phyloP scores from a whole-genome alignment of 2,888 invertebrate species.

The Zelleria hepariella region DNA sequence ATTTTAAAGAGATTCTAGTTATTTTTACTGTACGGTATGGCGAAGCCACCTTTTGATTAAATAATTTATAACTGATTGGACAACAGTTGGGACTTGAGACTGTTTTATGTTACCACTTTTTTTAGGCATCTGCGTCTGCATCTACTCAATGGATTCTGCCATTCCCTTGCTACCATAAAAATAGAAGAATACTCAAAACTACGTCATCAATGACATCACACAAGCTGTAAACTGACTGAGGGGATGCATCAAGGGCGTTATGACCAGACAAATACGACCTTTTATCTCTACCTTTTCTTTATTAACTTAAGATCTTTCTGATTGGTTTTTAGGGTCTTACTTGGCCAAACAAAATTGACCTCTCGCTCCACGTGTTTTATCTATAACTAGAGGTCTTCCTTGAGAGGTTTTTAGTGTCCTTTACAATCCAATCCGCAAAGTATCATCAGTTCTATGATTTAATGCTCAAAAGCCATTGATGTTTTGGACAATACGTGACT shows the following conservation, averaged over 20 bases:
- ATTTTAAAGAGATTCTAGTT: not conserved
- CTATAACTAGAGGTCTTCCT: too few species aligned
- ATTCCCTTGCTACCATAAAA: too few species aligned
- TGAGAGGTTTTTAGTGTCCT: too few species aligned
- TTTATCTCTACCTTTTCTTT: not conserved
- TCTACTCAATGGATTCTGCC: too few species aligned
- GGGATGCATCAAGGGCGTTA: not conserved
- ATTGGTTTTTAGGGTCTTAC: too few species aligned
- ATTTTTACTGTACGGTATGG: not conserved
- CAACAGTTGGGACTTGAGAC: not conserved
- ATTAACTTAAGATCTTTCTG: not conserved
- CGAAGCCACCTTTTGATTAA: not conserved
- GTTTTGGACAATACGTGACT: not conserved
- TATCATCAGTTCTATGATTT: not conserved
- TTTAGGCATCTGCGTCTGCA: too few species aligned
- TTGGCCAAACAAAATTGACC: too few species aligned
- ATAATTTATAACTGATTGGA: not conserved
- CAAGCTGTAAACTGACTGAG: not conserved
- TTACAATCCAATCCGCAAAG: not conserved
- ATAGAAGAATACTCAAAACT: too few species aligned
- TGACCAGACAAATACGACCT: not conserved
- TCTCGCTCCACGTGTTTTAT: too few species aligned
- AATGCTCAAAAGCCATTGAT: not conserved
- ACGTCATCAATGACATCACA: conserved; percentile 4
- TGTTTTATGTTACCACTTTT: too few species aligned